Evolutionary conservation across 2,888 invertebrate genomes (phyloP).

Genomic region (Ptilodon capucinus): DNA sequence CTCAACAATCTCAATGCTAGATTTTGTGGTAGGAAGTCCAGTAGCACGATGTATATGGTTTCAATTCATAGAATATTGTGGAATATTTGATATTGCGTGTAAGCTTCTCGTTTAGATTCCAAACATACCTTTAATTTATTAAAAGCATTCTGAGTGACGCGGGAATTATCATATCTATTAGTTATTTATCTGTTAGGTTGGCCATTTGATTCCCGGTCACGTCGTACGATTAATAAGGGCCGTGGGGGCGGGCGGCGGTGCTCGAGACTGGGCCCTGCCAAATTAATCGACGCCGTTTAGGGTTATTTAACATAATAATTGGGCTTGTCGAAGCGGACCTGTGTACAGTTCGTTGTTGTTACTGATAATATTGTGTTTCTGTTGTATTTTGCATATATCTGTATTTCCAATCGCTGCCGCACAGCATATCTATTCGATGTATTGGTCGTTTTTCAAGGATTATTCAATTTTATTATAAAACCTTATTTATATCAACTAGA

Average conservation of each 20-base stretch:
- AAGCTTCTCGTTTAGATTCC: too few relatives aligned
- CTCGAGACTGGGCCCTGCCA: conserved; percentile 11
- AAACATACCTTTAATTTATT: neutral
- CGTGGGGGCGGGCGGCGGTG: conserved; percentile 5
- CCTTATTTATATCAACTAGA: too few relatives aligned
- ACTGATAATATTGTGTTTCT: neutral
- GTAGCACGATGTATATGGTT: too few relatives aligned
- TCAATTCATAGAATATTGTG: too few relatives aligned
- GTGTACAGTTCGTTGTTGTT: neutral
- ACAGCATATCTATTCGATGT: too few relatives aligned
- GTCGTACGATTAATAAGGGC: conserved; percentile 48
- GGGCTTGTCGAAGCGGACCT: neutral
- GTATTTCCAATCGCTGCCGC: neutral
- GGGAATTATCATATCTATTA: conserved; percentile 39
- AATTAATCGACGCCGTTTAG: conserved; percentile 32
- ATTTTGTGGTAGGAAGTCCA: too few relatives aligned
- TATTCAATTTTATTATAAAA: too few relatives aligned
- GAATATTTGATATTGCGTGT: too few relatives aligned
- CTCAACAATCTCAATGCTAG: too few relatives aligned
- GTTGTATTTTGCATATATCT: neutral
- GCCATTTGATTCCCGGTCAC: conserved; percentile 53
- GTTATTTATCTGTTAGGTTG: conserved; percentile 31
- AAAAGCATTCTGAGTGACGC: neutral
- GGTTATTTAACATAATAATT: conserved; percentile 38
- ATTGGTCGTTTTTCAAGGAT: too few relatives aligned